Base-by-base conservation (phyloP, 37 sponge, comb jelly and placozoan species). In the Beroe forskalii region DNA sequence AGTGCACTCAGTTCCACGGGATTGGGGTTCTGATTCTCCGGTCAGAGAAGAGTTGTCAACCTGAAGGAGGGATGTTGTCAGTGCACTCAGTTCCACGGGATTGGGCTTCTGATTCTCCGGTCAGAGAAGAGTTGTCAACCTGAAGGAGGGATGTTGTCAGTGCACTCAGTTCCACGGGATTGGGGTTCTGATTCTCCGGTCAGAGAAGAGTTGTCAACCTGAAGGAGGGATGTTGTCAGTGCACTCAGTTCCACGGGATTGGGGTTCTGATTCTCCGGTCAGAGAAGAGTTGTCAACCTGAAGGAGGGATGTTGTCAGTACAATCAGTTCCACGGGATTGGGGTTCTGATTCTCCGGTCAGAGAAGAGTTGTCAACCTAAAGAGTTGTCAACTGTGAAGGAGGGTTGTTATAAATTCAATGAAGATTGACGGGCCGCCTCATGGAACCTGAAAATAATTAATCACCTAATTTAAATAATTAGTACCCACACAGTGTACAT, bases 1-100 rank as follows among this genome's bases (percentile, higher is more conserved):
- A 32, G 92, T 91, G 89, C 91, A 95, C n/a, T 95, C 94, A 2
- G 90, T 40, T 8, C 90, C 44, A 0, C 99, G 92, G 27, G 92
- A 91, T 61, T 94, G 94, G 19, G 99, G 93, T 28, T 98, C 99
- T 17, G 95, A 96, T 48, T 98, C 99, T n/a, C 99, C 99, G 55
- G 99, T 98, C 67, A 98, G 90, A 39, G 99, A 93, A 44, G 97
- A 97, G 93, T 98, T 98, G 89, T 98, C 99, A 33, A 97, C 97
- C 95, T 97, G 62, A 0, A 61, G 55, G 55, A n/a, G 96, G 99
- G 60, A 96, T 93, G 0, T 90, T 76, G 63, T 91, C 89, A 31
- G 92, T 91, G 90, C 91, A 95, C 28, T 95, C 94, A 12, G 91
- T 36, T 17, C 90, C 60, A 2, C 99, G 92, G n/a, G 92, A 90